Percentiles rank a stretch among this genome's conserved stretches.
Conservation (phyloP, 2,888 invertebrate genomes). For the Sphecodes monilicornis region DNA sequence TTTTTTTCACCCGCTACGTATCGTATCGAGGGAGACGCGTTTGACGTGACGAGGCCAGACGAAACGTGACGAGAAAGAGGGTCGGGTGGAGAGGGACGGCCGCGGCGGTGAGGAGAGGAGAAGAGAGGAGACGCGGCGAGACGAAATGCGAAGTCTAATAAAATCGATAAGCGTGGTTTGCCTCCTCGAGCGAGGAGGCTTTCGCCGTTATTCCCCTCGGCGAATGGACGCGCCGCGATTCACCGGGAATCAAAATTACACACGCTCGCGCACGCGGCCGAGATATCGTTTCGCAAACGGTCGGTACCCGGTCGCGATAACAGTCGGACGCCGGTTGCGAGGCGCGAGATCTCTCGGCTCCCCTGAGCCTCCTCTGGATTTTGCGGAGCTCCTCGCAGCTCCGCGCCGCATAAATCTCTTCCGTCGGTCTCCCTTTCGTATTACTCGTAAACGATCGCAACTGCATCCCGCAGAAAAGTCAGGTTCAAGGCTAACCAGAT, state of each 20-base stretch:
- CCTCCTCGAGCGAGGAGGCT: background rate
- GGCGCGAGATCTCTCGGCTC: background rate
- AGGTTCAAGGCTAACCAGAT: constrained; percentile 73
- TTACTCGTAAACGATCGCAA: constrained; percentile 45
- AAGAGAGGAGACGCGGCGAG: background rate
- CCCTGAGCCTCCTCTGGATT: background rate
- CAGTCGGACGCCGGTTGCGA: constrained; percentile 12
- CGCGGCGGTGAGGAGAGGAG: background rate
- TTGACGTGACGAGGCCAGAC: constrained; percentile 14
- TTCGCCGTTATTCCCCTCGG: constrained; percentile 9
- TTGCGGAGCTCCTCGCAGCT: background rate
- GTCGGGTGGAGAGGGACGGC: background rate
- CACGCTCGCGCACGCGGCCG: background rate
- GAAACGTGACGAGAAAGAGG: background rate
- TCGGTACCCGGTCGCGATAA: constrained; percentile 16
- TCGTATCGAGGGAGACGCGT: background rate
- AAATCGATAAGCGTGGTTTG: constrained; percentile 28
- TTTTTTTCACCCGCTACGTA: background rate
- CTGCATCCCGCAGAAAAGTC: constrained; percentile 68
- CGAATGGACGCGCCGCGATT: background rate
- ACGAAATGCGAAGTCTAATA: constrained; percentile 20
- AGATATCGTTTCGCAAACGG: constrained; percentile 18
- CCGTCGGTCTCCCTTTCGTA: constrained; percentile 20
- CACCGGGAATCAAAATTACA: constrained; percentile 15
- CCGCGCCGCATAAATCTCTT: constrained; percentile 33